These are phyloP conservation scores for Diorhabda sublineata DNA, from an alignment of 1,140 invertebrate genomes.

Conservation along the genomic window DNA sequence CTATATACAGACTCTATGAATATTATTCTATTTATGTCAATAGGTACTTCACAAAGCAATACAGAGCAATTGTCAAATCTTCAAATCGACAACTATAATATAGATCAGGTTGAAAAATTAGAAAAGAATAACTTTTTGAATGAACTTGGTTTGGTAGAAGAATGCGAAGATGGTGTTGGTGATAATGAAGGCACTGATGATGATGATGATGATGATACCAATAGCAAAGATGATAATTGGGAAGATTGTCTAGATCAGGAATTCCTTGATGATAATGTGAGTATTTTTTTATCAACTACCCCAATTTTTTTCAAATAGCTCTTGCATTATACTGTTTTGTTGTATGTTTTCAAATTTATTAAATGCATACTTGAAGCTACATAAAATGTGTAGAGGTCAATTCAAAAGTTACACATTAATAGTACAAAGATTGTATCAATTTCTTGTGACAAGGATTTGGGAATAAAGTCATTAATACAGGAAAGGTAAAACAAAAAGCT, in stretches of 20 bases:
- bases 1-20: neutral
- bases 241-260: slow-evolving; percentile 39
- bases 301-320: too few species aligned
- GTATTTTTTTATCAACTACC: too few species aligned
- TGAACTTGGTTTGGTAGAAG: slow-evolving; percentile 40
- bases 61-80: slow-evolving; percentile 24
- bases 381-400: too few species aligned
- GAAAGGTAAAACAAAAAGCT: too few species aligned
- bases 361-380: too few species aligned
- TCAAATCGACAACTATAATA: slow-evolving; percentile 17
- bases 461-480: too few species aligned
- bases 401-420: too few species aligned
- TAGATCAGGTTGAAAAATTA: slow-evolving; percentile 23
- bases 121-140: slow-evolving; percentile 40
- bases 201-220: slow-evolving; percentile 37
- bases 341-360: too few species aligned
- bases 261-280: slow-evolving; percentile 28
- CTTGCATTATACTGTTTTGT: too few species aligned
- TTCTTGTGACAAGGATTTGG: too few species aligned
- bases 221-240: slow-evolving; percentile 39
- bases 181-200: slow-evolving; percentile 7
- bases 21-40: neutral
- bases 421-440: too few species aligned
- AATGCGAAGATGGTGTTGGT: slow-evolving; percentile 31
- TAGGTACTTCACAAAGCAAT: slow-evolving; percentile 26